Base-by-base conservation (phyloP, 2,113 vertebrate genomes). In the Lepidothrix coronata region DNA sequence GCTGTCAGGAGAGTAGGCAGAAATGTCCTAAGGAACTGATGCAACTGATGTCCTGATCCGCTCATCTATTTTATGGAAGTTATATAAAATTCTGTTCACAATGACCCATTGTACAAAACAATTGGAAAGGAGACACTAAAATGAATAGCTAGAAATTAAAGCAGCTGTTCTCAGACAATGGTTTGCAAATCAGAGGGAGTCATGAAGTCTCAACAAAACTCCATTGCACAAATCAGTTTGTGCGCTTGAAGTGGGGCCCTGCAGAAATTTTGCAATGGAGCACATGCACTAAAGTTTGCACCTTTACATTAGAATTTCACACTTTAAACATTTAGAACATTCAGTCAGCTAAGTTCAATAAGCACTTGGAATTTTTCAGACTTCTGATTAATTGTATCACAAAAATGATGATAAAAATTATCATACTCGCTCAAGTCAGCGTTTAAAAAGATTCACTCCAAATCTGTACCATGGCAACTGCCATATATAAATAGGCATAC, bases 91-190 rank as follows among this genome's bases (percentile, higher is more conserved):
- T 79, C 91, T 18, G 30, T 37, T 93, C 86, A 92, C 51, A 91
- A 75, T 52, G 63, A 3, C 0, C 25, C 70, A 93, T 93, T 92
- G 86, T 78, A 77, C 65, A 86, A 89, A 81, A 89, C 70, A 89
- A 91, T 33, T 17, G 68, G 39, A 71, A 94, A 74, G 75, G 66
- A 44, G 31, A 33, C n/a, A 48, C 35, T 68, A 75, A 65, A 84
- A 89, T 63, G 75, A 84, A 95, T 31, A 68, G 79, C 44, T 66
- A 74, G 39, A 87, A 91, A 95, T 75, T 55, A 74, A 84, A 87
- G 86, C 89, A 96, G 92, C 94, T 97, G 80, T 37, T 91, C 68
- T 49, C 79, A 93, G 65, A 92, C 86, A 97, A 87, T 72, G 52
- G 80, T 16, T 74, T 81, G 79, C 65, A 81, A 74, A 65, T 71